phyloP scores from a whole-genome alignment of 2,888 invertebrate genomes.

The Limnephilus lunatus region DNA sequence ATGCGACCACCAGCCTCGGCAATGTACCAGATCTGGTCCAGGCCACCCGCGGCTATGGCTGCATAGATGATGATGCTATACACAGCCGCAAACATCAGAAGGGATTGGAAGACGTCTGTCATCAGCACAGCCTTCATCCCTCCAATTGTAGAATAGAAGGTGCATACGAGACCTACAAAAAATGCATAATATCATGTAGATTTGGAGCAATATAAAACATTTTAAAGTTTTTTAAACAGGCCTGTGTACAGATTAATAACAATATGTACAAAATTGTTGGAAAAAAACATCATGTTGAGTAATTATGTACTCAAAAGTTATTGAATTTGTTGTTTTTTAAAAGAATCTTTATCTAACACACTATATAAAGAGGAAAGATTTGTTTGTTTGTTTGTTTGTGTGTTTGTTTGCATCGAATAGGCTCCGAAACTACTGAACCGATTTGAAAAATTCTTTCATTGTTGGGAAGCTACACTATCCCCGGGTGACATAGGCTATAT shows the following conservation, averaged over 20 bases:
- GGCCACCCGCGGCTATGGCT: slow-evolving; percentile 82
- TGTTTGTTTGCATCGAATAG: too few relatives aligned
- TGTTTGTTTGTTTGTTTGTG: too few relatives aligned
- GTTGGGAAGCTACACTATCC: too few relatives aligned
- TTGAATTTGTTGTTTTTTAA: background rate
- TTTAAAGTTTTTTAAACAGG: background rate
- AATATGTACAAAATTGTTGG: too few relatives aligned
- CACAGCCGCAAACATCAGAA: slow-evolving; percentile 91
- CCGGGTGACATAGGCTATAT: too few relatives aligned
- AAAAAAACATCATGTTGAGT: too few relatives aligned
- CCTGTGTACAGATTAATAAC: too few relatives aligned
- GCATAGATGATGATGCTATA: slow-evolving; percentile 88
- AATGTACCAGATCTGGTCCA: slow-evolving; percentile 83
- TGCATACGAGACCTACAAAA: slow-evolving; percentile 78
- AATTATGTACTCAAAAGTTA: too few relatives aligned
- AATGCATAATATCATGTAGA: background rate
- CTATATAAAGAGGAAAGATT: too few relatives aligned
- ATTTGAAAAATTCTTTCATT: too few relatives aligned
- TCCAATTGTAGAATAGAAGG: slow-evolving; percentile 91
- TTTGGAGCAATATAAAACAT: background rate
- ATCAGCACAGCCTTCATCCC: slow-evolving; percentile 95
- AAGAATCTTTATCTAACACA: background rate
- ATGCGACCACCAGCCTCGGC: slow-evolving; percentile 84
- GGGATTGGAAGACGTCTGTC: slow-evolving; percentile 90
- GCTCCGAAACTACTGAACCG: too few relatives aligned